phyloP scores from a whole-genome alignment of 2,113 vertebrate genomes.

The Caranx ignobilis region DNA sequence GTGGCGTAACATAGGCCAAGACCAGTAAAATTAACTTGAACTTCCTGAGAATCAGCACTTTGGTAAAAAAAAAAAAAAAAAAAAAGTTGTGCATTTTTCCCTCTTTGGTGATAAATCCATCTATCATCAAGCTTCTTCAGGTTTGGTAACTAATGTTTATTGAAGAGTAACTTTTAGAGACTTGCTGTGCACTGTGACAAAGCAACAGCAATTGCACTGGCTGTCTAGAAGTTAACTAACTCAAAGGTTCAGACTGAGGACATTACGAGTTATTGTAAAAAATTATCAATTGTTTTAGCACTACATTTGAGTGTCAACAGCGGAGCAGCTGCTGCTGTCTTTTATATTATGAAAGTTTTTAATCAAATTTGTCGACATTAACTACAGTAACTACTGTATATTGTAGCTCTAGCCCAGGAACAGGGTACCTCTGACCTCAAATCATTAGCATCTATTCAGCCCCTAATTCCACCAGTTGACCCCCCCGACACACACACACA shows the following conservation, averaged over 20 bases:
- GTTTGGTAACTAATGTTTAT: not conserved
- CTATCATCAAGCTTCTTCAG: not conserved
- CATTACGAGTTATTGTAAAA: not conserved
- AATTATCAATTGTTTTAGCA: not conserved
- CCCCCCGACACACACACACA: not conserved
- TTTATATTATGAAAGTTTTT: too few relatives aligned
- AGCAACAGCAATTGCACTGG: not conserved
- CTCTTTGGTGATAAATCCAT: too few relatives aligned
- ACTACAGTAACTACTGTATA: too few relatives aligned
- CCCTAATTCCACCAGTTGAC: conserved; percentile 17
- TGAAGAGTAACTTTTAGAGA: not conserved
- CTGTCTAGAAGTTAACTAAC: not conserved
- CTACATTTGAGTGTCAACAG: not conserved
- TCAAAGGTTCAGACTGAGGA: not conserved
- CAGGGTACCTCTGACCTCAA: not conserved
- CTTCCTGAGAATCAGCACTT: too few relatives aligned
- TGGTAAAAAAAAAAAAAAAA: too few relatives aligned
- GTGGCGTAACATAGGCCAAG: too few relatives aligned
- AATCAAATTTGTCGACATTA: not conserved
- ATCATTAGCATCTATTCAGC: conserved; percentile 60
- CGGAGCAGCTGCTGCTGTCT: not conserved
- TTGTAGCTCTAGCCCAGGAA: not conserved
- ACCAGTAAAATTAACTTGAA: too few relatives aligned
- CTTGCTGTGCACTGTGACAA: not conserved
- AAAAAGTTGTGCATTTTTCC: too few relatives aligned